Evolutionary conservation across 1,140 invertebrate genomes (phyloP).

Genomic region (Anastatus disparis): DNA sequence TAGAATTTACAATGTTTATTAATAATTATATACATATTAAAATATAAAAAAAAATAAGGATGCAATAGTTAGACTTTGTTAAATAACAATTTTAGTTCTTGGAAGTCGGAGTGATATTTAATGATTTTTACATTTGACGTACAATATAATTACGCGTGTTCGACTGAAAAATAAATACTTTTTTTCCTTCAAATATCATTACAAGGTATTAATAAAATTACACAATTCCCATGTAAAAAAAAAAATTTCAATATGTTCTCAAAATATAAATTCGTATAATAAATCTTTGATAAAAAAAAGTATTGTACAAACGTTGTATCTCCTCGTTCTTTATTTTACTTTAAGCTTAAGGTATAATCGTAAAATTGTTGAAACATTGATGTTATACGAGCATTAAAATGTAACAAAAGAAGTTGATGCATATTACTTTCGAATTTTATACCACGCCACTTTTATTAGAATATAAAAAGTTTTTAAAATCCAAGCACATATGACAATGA

Average conservation of each 20-base stretch:
- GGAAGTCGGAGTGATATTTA: background rate
- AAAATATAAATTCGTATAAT: conserved; percentile 14
- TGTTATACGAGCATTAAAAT: conserved; percentile 11
- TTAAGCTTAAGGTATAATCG: background rate
- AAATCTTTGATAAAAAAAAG: conserved; percentile 2
- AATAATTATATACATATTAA: too few species aligned
- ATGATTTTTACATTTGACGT: too few species aligned
- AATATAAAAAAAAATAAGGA: too few species aligned
- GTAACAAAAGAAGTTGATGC: too few species aligned
- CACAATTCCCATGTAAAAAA: background rate
- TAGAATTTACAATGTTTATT: conserved; percentile 20
- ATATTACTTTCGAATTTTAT: too few species aligned
- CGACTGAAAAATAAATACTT: background rate
- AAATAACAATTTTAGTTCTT: background rate
- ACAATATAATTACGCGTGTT: background rate
- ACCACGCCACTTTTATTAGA: too few species aligned
- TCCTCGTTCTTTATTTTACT: background rate
- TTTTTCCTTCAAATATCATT: too few species aligned
- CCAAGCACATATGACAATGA: too few species aligned
- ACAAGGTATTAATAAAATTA: background rate
- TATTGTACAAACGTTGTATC: background rate
- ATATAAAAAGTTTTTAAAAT: too few species aligned
- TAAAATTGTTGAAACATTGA: conserved; percentile 7
- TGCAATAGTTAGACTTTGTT: background rate
- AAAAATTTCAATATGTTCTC: conserved; percentile 1